Conservation (phyloP, 2,113 vertebrate species). For the Mola mola region DNA sequence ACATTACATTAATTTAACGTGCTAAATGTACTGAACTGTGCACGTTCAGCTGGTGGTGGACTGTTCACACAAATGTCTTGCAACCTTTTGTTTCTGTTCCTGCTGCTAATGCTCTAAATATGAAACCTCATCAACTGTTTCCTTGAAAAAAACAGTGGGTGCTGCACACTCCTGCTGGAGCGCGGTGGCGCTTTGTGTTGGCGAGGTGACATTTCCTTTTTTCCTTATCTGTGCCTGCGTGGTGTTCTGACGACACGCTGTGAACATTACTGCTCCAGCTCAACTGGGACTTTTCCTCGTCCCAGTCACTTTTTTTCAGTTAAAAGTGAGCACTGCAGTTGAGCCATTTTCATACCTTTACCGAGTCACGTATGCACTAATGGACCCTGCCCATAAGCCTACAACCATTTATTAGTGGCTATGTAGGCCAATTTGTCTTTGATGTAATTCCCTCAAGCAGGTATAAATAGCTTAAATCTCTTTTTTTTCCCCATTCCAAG, state of each 20-base stretch:
- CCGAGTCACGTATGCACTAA: constrained; percentile 9
- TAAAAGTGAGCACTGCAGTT: constrained; percentile 16
- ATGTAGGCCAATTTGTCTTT: constrained; percentile 63
- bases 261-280: constrained; percentile 43
- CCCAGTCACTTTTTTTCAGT: constrained; percentile 22
- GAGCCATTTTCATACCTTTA: constrained; percentile 15
- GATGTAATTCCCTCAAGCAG: constrained; percentile 55
- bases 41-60: no score
- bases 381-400: constrained; percentile 13
- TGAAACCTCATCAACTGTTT: constrained; percentile 21
- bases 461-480: background rate
- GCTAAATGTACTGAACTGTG: no score
- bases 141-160: constrained; percentile 11
- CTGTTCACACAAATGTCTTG: no score
- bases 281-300: constrained; percentile 18
- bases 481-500: constrained; percentile 16
- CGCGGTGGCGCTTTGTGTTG: constrained; percentile 39
- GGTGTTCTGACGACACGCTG: constrained; percentile 40
- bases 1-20: no score
- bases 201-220: constrained; percentile 47
- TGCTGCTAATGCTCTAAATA: constrained; percentile 5
- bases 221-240: constrained; percentile 31
- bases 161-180: constrained; percentile 17
- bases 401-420: constrained; percentile 29
- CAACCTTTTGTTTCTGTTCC: background rate